A percentile compares a stretch with the other conserved stretches of the same genome.
These are phyloP conservation scores for Cryptomyrus ogoouensis DNA, from an alignment of 2,113 vertebrate species.

Conservation along the genomic window DNA sequence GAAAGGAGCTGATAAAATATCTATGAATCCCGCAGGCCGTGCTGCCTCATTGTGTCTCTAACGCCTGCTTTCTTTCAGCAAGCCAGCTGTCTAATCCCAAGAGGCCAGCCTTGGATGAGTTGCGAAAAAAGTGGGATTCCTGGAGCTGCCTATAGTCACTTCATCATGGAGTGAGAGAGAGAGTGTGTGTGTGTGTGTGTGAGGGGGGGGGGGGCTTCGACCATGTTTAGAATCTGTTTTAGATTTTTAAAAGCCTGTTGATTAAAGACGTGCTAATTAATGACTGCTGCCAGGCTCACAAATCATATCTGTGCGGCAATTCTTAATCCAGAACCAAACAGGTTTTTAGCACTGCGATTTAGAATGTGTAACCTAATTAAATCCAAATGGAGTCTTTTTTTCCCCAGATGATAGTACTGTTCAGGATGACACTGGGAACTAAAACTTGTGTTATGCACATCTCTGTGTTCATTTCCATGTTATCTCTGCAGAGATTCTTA, in stretches of 20 bases:
- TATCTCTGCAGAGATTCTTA: not conserved
- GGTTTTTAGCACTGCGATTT: not conserved
- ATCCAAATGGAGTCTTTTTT: not conserved
- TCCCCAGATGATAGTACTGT: not conserved
- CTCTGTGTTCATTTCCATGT: not conserved
- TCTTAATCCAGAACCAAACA: not conserved
- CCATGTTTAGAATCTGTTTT: conserved; percentile 1
- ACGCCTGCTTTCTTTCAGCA: conserved; percentile 20
- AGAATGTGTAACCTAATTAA: not conserved
- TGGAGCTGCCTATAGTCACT: not conserved
- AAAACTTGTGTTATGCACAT: not conserved
- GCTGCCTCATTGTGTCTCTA: conserved; percentile 22
- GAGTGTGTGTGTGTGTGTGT: not conserved
- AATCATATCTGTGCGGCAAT: conserved; percentile 8
- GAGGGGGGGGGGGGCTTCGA: no score
- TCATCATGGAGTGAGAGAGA: not conserved
- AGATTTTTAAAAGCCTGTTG: not conserved
- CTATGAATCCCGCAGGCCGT: conserved; percentile 20
- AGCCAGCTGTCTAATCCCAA: conserved; percentile 17
- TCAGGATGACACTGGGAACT: not conserved
- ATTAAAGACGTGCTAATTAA: conserved; percentile 13
- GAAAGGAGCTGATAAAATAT: conserved; percentile 24
- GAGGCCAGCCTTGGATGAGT: not conserved
- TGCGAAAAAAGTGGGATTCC: conserved; percentile 5
- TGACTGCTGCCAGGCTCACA: not conserved